Base-by-base conservation (phyloP, 2,797 vertebrate species). In the Sebastes kiyomatsui region DNA sequence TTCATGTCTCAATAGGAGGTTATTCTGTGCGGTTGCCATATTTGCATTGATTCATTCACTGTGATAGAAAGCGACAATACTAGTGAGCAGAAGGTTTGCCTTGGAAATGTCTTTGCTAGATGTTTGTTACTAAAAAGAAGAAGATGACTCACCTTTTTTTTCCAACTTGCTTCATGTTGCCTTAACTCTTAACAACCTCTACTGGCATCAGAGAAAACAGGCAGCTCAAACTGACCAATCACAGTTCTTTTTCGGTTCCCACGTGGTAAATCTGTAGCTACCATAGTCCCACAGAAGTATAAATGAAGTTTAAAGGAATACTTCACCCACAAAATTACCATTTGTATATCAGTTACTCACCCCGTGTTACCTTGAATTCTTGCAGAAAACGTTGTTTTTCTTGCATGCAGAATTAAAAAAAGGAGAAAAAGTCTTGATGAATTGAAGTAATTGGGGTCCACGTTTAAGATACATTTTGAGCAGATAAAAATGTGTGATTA, bases 201-300 rank as follows among this genome's bases (percentile, higher is more conserved):
- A 11, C 3, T 5, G 32, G 42, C 32, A 69, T 68, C 38, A 56
- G 27, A 54, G 8, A 7, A 49, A 67, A 62, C 49, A 18, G 35
- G 72, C 72, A 73, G n/a, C 18, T 27, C 12, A n/a, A 62, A 67
- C 61, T 64, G 75, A 64, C 55, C 75, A 58, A 38, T 75, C 71
- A 61, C 42, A 56, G 52, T 20, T 35, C 12, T 32, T 25, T 25
- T 20, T 13, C 35, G 20, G 46, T 56, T 65, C 35, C 14, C 67
- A 27, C 4, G 46, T 60, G 46, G 65, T 62, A 6, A 18, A 9
- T 25, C 27, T 75, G 25, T 8, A 78, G 42, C 42, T 4, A 16
- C 22, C n/a, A 38, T 38, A 38, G 33, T 38, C 33, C 61, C 20
- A 28, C 59, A 18, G 28, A 60, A 30, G 18, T 61, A 32, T 28